Percentiles rank a stretch among this genome's conserved stretches.
Evolutionary conservation across 2,113 vertebrate genomes (phyloP).

Genomic region (Varanus salvator): DNA sequence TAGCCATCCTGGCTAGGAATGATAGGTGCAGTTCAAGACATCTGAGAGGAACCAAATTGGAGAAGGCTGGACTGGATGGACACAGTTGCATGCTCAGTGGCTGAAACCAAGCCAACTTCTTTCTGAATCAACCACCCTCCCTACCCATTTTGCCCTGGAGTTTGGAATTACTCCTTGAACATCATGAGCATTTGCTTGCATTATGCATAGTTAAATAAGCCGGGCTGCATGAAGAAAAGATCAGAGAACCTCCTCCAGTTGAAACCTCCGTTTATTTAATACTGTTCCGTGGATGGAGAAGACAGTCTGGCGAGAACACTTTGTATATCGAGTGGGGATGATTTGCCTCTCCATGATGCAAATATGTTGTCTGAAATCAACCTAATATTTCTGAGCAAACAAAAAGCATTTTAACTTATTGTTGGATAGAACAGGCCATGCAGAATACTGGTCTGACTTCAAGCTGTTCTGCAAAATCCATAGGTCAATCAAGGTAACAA

Average conservation of each 20-base stretch:
- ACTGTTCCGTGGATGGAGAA: not conserved
- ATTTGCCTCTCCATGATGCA: not conserved
- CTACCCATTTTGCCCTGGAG: not conserved
- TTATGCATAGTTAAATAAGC: not conserved
- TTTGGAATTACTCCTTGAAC: not conserved
- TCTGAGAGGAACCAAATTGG: too few relatives aligned
- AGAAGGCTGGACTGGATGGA: too few relatives aligned
- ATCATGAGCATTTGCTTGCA: not conserved
- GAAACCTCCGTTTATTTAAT: not conserved
- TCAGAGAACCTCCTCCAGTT: not conserved
- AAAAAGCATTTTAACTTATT: slow-evolving; percentile 22
- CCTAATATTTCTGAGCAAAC: not conserved
- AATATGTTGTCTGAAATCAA: not conserved
- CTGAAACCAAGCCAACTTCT: not conserved
- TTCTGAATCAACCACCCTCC: not conserved
- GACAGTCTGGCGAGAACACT: not conserved
- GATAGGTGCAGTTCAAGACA: too few relatives aligned
- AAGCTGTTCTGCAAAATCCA: slow-evolving; percentile 24
- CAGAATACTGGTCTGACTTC: slow-evolving; percentile 31
- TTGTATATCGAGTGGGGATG: not conserved
- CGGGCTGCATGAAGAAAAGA: not conserved
- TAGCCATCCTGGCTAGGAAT: too few relatives aligned
- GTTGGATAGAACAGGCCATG: not conserved
- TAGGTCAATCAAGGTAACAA: slow-evolving; percentile 43
- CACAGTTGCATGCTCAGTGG: not conserved